Percentiles rank a stretch among this genome's conserved stretches.
phyloP scores from a whole-genome alignment of 2,797 vertebrate species.

The Columba guinea region DNA sequence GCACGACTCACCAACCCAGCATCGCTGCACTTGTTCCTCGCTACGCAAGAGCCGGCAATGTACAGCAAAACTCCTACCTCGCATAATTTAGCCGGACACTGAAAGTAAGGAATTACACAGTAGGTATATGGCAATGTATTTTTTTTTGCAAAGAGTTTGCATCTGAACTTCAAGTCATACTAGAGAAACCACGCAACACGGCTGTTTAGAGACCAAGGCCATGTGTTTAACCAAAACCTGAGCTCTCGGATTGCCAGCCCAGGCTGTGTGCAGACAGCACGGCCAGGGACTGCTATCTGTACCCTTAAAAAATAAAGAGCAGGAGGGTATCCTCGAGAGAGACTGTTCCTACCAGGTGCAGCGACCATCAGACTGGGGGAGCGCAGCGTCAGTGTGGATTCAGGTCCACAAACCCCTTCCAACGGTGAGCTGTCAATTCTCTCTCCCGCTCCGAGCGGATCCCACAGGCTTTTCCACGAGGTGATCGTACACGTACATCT shows the following conservation, averaged over 20 bases:
- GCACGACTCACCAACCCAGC: accelerated
- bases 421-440: background rate
- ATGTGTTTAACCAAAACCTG: background rate
- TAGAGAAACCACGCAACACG: background rate
- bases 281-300: background rate
- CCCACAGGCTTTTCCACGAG: background rate
- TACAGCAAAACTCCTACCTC: background rate
- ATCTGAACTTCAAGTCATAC: background rate
- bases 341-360: background rate
- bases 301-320: background rate
- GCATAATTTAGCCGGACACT: accelerated
- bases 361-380: background rate
- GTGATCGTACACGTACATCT: accelerated
- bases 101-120: background rate
- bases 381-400: accelerated
- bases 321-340: background rate
- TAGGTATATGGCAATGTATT: background rate
- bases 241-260: background rate
- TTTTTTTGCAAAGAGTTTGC: background rate
- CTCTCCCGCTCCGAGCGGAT: accelerated
- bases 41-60: accelerated
- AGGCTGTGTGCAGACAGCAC: background rate
- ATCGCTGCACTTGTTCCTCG: accelerated
- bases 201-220: background rate
- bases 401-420: background rate